Base-by-base conservation (phyloP, 2,113 vertebrate genomes). In the Lynx canadensis region DNA sequence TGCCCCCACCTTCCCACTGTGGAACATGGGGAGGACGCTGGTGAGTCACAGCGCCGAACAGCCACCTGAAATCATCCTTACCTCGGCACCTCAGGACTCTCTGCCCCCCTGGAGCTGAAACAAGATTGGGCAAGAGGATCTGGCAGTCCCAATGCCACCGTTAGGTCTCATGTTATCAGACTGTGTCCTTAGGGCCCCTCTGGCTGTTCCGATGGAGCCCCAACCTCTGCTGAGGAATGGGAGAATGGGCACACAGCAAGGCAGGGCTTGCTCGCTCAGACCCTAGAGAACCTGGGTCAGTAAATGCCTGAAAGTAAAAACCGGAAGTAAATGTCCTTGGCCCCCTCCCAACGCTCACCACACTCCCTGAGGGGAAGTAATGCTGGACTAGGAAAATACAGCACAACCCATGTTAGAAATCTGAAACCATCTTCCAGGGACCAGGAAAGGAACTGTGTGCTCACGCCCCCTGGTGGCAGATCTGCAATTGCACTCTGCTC, bases 381-480 rank as follows among this genome's bases (percentile, higher is more conserved):
- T 15, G 52, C 38, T 65, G 52, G 71, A 71, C 82, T 29, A 57
- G 92, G 87, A 73, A 96, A 94, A 95, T 3, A 33, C 52, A 60
- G 27, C 36, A 55, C 27, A 38, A 41, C 57, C n/a, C 76, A 38
- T 9, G 33, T 23, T 15, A 66, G 95, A 78, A 95, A 93, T 45
- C 85, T 12, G 86, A 95, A 88, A 89, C 86, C n/a, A 50, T 52
- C 38, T 87, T 79, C 41, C 33, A 6, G 27, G 50, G 52, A 36
- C 60, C 48, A 25, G 2, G 3, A 31, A 1, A 13, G 63, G 52
- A 41, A 36, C 60, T 90, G 88, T 23, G 25, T 66, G 69, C 68
- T 94, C 52, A 7, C 78, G 89, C 96, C 98, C 95, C 83, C 98
- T 98, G 94, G 94, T 3, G 98, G 97, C 63, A 6, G 14, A 11